Base-by-base conservation (phyloP, 2,797 vertebrate genomes). In the Sebastes steindachneri region DNA sequence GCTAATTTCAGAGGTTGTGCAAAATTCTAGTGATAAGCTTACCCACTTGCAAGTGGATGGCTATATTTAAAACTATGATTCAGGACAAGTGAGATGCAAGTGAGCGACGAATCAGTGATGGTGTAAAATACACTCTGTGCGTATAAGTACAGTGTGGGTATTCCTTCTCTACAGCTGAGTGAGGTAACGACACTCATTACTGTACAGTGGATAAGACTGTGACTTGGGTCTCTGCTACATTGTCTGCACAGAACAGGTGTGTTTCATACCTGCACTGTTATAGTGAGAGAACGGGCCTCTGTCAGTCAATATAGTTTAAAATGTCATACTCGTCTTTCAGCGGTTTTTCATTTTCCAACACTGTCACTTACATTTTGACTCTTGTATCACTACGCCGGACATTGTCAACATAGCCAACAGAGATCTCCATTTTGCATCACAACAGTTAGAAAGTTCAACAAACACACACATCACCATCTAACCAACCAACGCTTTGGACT, bases 201-300 rank as follows among this genome's bases (percentile, higher is more conserved):
- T 85, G 75, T 90, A 80, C 77, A 79, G 83, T 87, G 80, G 79
- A 82, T 84, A 86, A 73, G 86, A 88, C 76, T 89, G 83, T 89
- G 85, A 94, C 85, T 94, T 89, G 91, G 85, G 87, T 93, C 85
- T 96, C 92, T 95, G 96, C 96, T 96, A 96, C 96, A 96, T 96
- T 92, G 86, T 94, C 92, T 95, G 92, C 94, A 86, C 93, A 90
- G 86, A 94, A 87, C 93, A 94, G 91, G 90, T 93, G 80, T 90
- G 86, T 90, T 89, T 80, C 73, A 73, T 88, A 93, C 87, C 89
- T 89, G 88, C 89, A 67, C 79, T 83, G 54, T 83, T 76, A 75
- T 79, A 88, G 77, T 86, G 88, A 88, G 76, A 91, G 80, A 90
- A 88, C 85, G 86, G 85, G 87, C 83, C 74, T 88, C 64, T 83